Conservation (phyloP, 2,888 invertebrate species). For the Drosophila subquinaria region DNA sequence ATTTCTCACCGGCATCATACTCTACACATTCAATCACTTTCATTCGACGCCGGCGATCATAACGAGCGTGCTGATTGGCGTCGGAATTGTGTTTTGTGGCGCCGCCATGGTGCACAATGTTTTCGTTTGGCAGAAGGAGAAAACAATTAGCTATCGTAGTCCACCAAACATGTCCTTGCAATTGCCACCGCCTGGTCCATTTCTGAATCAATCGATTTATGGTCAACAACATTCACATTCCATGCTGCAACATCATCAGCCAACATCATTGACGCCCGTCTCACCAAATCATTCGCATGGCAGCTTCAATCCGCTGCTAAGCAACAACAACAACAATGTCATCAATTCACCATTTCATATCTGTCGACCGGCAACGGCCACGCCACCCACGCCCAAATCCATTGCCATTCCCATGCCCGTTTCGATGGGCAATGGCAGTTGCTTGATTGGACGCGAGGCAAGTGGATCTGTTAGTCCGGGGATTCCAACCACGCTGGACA, state of each 20-base stretch:
- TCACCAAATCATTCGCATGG: conserved; percentile 86
- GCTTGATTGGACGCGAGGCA: conserved; percentile 73
- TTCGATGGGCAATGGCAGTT: conserved; percentile 53
- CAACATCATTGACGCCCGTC: conserved; percentile 85
- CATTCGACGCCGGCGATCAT: conserved; percentile 96
- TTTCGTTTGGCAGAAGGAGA: conserved; percentile 96
- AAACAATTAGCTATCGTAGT: conserved; percentile 91
- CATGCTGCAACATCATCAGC: conserved; percentile 66
- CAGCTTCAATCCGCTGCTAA: conserved; percentile 84
- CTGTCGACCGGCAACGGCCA: conserved; percentile 84
- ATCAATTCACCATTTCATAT: conserved; percentile 80
- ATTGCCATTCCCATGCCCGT: conserved; percentile 55
- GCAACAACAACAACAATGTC: conserved; percentile 69
- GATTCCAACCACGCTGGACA: conserved; percentile 87
- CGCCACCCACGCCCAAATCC: conserved; percentile 85
- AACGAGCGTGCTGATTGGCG: conserved; percentile 95
- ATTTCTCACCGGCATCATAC: conserved; percentile 95
- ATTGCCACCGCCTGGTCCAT: conserved; percentile 6
- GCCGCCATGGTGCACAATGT: conserved; percentile 98
- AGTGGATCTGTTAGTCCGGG: conserved; percentile 89
- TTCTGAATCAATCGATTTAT: conserved; percentile 34
- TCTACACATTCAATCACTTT: conserved; percentile 96
- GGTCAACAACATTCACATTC: conserved; percentile 53
- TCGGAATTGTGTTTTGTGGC: conserved; percentile 96
- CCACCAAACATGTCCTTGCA: conserved; percentile 64